phyloP scores from a whole-genome alignment of 2,797 vertebrate genomes.

The Myotis pilosus region DNA sequence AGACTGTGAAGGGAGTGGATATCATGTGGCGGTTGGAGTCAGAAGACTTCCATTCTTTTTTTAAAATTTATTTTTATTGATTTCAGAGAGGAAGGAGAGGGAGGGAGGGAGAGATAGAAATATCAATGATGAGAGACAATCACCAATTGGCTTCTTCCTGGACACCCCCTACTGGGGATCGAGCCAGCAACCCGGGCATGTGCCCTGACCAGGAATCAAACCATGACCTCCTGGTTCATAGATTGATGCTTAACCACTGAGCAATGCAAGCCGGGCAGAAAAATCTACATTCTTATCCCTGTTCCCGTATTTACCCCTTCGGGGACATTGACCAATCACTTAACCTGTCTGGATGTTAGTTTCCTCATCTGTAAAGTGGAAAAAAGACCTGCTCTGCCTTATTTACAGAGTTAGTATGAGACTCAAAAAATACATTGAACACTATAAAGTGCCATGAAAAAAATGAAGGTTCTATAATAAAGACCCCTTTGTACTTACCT shows the following conservation, averaged over 20 bases:
- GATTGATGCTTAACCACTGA: too few relatives aligned
- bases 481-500: neutral
- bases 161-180: too few relatives aligned
- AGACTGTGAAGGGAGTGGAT: neutral
- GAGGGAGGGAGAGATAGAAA: too few relatives aligned
- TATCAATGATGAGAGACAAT: too few relatives aligned
- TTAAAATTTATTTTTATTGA: too few relatives aligned
- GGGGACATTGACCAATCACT: neutral
- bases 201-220: too few relatives aligned
- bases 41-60: neutral
- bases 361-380: neutral
- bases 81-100: too few relatives aligned
- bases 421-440: neutral
- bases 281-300: neutral
- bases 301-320: neutral
- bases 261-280: neutral
- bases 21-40: neutral
- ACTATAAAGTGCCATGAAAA: neutral
- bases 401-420: neutral
- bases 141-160: too few relatives aligned
- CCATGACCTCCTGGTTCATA: too few relatives aligned
- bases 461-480: neutral
- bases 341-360: neutral
- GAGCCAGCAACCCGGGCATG: too few relatives aligned
- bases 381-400: neutral